phyloP scores from a whole-genome alignment of 2,797 vertebrate genomes.

The Kryptopterus vitreolus region DNA sequence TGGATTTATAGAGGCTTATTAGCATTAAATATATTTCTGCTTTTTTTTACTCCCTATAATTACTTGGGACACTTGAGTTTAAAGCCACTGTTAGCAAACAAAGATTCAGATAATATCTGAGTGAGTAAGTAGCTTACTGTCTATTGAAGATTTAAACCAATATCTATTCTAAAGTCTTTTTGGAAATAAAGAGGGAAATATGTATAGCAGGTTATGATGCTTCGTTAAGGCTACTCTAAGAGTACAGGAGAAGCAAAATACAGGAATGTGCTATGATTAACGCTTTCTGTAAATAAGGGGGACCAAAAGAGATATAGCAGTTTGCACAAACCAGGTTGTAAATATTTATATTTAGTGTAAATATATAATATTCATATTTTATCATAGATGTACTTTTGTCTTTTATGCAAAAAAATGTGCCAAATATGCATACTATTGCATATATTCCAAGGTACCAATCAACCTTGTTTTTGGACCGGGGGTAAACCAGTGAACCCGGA shows the following conservation, averaged over 20 bases:
- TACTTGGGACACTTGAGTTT: background rate
- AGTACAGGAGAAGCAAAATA: slow-evolving; percentile 17
- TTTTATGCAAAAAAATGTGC: no score
- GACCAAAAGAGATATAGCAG: no score
- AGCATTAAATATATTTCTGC: background rate
- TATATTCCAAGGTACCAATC: no score
- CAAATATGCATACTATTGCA: no score
- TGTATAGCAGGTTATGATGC: slow-evolving; percentile 34
- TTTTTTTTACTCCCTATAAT: background rate
- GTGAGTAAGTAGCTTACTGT: slow-evolving; percentile 35
- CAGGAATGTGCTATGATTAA: background rate
- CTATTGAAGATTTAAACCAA: slow-evolving; percentile 38
- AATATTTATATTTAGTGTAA: no score
- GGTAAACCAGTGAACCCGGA: no score
- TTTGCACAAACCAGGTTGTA: no score
- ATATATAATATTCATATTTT: no score
- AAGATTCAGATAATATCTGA: slow-evolving; percentile 22
- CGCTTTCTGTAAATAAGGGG: slow-evolving; percentile 10
- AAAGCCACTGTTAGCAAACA: background rate
- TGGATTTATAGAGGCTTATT: slow-evolving; percentile 1
- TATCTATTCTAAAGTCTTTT: slow-evolving; percentile 40
- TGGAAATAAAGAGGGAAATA: slow-evolving; percentile 12
- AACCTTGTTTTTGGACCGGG: no score
- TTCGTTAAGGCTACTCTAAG: slow-evolving; percentile 32
- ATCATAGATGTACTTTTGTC: no score